Evolutionary conservation across 1,140 invertebrate genomes (phyloP), one percentile per base, ranked within the genome.

Genomic region (Temnothorax curvispinosus): DNA sequence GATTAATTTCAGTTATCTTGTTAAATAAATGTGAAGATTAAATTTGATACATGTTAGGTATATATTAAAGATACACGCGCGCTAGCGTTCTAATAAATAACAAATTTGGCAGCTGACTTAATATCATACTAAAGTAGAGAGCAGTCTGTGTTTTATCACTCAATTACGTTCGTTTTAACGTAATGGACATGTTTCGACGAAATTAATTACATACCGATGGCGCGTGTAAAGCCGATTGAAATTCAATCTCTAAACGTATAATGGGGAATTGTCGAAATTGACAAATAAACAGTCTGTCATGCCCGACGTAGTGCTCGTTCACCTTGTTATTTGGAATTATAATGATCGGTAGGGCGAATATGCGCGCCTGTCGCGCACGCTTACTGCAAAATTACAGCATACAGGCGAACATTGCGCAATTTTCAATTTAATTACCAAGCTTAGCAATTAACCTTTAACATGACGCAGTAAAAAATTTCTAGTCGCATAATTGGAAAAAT

Each of bases 181-280:
- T 81, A 27, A 78, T 1, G 18, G n/a, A 41, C 54, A 27, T 44
- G 15, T 27, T 75, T 41, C 27, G 11, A 78, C 52, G 18, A 72
- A 58, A 82, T 58, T 74, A 82, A 74, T 82, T 74, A 44, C 18
- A 6, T 74, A 21, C 27, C 38, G 15, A 21, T 74, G 47, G 15
- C 27, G 18, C 13, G 0, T 13, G 52, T 38, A 44, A 58, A 47
- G n/a, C 58, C 38, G 52, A 44, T 27, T 9, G 35, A 21, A 69
- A 60, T 74, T 82, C 13, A 58, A 82, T 72, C 41, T 58, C 18
- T 18, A 5, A 5, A 11, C 11, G 6, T 44, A 5, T 72, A 82
- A 71, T 15, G 21, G 18, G 35, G 21, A 41, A 44, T 72, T 81
- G 11, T 60, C 52, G 54, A 82, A 72, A 74, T 60, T 47, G 27